Evolutionary conservation across 1,140 invertebrate species (phyloP).

Genomic region (Papilio polyxenes): DNA sequence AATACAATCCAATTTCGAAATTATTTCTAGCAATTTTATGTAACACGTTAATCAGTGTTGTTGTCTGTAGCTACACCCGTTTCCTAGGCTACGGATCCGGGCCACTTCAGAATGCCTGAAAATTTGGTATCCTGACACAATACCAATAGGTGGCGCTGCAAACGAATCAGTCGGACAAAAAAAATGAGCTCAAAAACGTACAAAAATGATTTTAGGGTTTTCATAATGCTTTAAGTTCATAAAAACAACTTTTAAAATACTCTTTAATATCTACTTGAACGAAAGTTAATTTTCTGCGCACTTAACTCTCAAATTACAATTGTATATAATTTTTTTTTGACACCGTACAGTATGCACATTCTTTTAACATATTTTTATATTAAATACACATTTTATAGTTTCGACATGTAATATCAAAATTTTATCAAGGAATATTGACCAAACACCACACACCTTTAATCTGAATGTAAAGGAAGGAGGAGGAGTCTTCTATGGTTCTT

Average conservation of each 20-base stretch:
- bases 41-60: conserved; percentile 73
- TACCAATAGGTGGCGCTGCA: conserved; percentile 48
- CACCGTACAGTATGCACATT: no score
- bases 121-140: conserved; percentile 13
- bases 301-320: background rate
- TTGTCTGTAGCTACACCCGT: conserved; percentile 78
- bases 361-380: background rate
- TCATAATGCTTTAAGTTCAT: background rate
- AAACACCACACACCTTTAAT: background rate
- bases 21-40: conserved; percentile 59
- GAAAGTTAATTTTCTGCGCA: background rate
- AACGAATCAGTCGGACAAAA: background rate
- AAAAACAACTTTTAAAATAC: background rate
- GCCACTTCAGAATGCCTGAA: conserved; percentile 41
- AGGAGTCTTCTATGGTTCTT: background rate
- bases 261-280: background rate
- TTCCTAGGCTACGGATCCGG: conserved; percentile 76
- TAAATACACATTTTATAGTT: background rate
- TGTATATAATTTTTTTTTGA: no score
- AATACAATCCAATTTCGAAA: conserved; percentile 27
- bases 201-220: background rate
- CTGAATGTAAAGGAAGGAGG: background rate
- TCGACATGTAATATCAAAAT: background rate
- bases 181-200: background rate
- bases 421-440: background rate